Evolutionary conservation across 2,113 vertebrate species (phyloP).

Genomic region (Romanogobio albipinnatus): DNA sequence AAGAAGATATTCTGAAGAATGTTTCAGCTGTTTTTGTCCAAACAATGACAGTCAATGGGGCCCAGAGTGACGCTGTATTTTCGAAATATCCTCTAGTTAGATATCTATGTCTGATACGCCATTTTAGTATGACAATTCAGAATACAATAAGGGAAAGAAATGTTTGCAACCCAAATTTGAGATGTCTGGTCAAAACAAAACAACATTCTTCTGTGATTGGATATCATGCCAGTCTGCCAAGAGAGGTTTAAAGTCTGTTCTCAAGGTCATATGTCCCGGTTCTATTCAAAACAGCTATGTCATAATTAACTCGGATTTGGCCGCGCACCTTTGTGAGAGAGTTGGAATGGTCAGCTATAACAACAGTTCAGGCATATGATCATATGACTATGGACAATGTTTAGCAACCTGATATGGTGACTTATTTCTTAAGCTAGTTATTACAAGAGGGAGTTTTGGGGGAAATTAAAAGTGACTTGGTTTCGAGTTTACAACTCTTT

Average conservation of each 20-base stretch:
- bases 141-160: not conserved
- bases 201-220: constrained; percentile 20
- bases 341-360: constrained; percentile 58
- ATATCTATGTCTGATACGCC: not conserved
- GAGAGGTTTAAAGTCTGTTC: constrained; percentile 59
- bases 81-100: not conserved
- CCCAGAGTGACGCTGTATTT: not conserved
- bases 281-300: constrained; percentile 61
- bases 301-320: constrained; percentile 69
- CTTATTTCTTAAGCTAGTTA: constrained; percentile 13
- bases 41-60: not conserved
- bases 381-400: constrained; percentile 39
- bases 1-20: not conserved
- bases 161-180: not conserved
- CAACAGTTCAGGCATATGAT: constrained; percentile 56
- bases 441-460: not conserved
- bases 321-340: constrained; percentile 55
- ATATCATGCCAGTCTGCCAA: not conserved
- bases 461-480: not conserved
- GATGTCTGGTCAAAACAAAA: not conserved
- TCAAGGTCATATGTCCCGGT: constrained; percentile 62
- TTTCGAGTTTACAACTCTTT: not conserved
- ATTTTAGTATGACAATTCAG: not conserved
- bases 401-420: constrained; percentile 62
- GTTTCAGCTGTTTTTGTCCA: not conserved